Conservation (phyloP, 2,888 invertebrate species). For the Drosophila borborema region DNA sequence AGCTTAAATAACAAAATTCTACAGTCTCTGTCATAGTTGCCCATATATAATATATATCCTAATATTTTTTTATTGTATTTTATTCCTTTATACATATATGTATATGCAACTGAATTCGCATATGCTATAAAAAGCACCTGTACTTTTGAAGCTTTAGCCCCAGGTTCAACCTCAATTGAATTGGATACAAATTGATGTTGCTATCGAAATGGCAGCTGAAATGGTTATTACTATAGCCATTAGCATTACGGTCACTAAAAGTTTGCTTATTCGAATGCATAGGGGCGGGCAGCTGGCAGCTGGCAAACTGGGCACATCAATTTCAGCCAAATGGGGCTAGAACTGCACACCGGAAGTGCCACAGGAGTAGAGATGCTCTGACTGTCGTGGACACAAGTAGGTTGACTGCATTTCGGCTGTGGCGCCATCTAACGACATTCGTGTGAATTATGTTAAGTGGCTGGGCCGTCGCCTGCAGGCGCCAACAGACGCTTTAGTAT, state of each 20-base stretch:
- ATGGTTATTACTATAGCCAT: conserved; percentile 35
- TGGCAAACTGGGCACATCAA: conserved; percentile 2
- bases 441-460: conserved; percentile 75
- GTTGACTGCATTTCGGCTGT: conserved; percentile 31
- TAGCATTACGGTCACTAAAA: conserved; percentile 22
- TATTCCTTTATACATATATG: background rate
- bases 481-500: conserved; percentile 23
- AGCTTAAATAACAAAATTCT: no score
- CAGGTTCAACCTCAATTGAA: background rate
- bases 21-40: no score
- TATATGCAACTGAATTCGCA: background rate
- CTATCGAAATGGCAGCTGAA: conserved; percentile 16
- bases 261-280: conserved; percentile 37
- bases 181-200: conserved; percentile 13
- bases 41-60: no score
- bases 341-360: conserved; percentile 10
- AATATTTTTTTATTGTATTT: no score
- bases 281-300: background rate
- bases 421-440: conserved; percentile 57
- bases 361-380: conserved; percentile 15
- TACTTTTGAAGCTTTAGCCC: background rate
- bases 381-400: conserved; percentile 24
- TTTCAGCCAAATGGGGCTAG: conserved; percentile 17
- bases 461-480: conserved; percentile 55
- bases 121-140: background rate